These are phyloP conservation scores for Calliopsis andreniformis DNA, from an alignment of 1,140 invertebrate genomes.

Conservation along the genomic window DNA sequence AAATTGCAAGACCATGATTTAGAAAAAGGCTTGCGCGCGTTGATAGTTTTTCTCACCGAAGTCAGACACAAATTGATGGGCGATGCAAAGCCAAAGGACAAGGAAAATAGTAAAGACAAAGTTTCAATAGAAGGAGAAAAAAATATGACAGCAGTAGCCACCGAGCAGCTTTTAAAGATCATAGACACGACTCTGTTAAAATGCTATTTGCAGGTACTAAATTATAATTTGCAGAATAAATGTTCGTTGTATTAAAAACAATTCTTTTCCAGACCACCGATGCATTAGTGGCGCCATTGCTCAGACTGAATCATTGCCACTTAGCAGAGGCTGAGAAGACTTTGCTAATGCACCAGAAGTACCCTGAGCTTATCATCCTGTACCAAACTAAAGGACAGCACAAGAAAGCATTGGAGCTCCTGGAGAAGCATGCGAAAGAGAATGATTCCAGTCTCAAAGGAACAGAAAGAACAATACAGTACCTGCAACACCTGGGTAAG, in stretches of 20 bases:
- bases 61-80: conserved; percentile 84
- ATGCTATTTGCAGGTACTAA: conserved; percentile 93
- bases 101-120: conserved; percentile 77
- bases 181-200: conserved; percentile 98
- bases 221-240: not conserved
- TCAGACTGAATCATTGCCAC: conserved; percentile 97
- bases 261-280: conserved; percentile 91
- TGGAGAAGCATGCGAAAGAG: conserved; percentile 90
- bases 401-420: conserved; percentile 93
- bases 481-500: conserved; percentile 94
- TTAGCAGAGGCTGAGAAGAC: conserved; percentile 96
- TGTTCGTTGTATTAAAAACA: not conserved
- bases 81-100: conserved; percentile 78
- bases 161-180: conserved; percentile 91
- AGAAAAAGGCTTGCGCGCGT: conserved; percentile 92
- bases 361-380: conserved; percentile 96
- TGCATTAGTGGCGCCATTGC: conserved; percentile 93
- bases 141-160: conserved; percentile 77
- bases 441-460: conserved; percentile 90
- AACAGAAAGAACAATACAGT: conserved; percentile 92
- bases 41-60: conserved; percentile 94
- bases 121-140: conserved; percentile 74
- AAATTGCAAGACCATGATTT: conserved; percentile 91
- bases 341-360: conserved; percentile 92
- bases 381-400: conserved; percentile 97